Base-by-base conservation (phyloP, 2,113 vertebrate species). In the Malurus cyaneus region DNA sequence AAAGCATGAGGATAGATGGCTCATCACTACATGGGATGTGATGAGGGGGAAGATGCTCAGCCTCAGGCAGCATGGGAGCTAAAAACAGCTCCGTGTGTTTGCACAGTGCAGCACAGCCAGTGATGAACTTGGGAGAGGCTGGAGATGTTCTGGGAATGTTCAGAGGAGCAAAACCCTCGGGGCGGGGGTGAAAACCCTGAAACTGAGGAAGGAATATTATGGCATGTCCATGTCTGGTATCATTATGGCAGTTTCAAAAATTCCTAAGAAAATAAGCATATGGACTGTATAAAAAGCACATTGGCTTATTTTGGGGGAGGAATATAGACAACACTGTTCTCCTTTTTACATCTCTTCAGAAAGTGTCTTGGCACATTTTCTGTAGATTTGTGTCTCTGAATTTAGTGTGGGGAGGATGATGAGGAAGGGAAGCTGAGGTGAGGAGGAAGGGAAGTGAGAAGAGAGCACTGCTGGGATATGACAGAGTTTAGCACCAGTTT, bases 1-100 rank as follows among this genome's bases (percentile, higher is more conserved):
- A 67, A 92, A 60, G n/a, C 49, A 18, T 42, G 66, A 69, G 20
- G 69, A 65, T 65, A 17, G 76, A 62, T 76, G 66, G 78, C 76
- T 89, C 65, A 57, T 94, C 69, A 20, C 41, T 44, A 76, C 57
- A 87, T 59, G 89, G 73, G 80, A 70, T 86, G 88, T 90, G 95
- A 44, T 92, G 91, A 92, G 84, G 86, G 72, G 81, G 88, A 83
- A 90, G 85, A 80, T 86, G 85, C 85, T 96, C 80, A 80, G 76
- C 64, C 74, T 80, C 59, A 47, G 56, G 81, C 66, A 67, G 46
- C 69, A 50, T 44, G 78, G 80, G 31, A 84, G 80, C 91, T 93
- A 96, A 91, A 92, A 94, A 65, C 80, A 72, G 66, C 65, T 65
- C 1, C 0, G 10, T 77, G 54, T 1, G 1, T 54, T 94, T 81